Evolutionary conservation across 2,888 invertebrate genomes (phyloP), one percentile per base, ranked within the genome.

Genomic region (Helicoverpa assulta): DNA sequence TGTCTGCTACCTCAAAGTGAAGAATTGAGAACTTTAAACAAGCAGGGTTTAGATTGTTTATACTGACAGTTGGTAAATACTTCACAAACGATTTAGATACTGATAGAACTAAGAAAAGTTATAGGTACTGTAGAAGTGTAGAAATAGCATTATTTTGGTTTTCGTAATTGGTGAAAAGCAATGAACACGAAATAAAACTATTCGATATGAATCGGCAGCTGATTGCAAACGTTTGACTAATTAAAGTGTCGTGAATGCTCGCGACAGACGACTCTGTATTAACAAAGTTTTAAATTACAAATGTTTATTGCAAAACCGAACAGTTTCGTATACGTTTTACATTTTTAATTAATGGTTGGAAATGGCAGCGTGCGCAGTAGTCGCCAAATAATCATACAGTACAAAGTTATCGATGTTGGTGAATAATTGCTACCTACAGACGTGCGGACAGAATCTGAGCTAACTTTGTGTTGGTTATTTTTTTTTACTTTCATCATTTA

Each of bases 221-320:
- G 64, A 65, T 70, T 67, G 80, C 50, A 69, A 72, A 76, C 47
- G 67, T 76, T 73, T 78, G 61, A 76, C 64, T 73, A 72, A 72
- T 78, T 72, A 56, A 69, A 76, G 40, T 58, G 61, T 72, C 64
- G 55, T 60, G 59, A 59, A 10, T 61, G 52, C 29, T 33, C 60
- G 50, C 37, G 14, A 21, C 61, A 55, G 37, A 58, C 57, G 55
- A 56, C 66, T 40, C 53, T 67, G 62, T 62, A 77, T 65, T 73
- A 67, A 70, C 67, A 67, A 73, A 81, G 67, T 79, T 78, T 62
- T 60, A 51, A 58, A 76, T 60, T 51, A 73, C 69, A 70, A 76
- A 76, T 64, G 60, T 50, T 64, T 53, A 66, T 66, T 61, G 59
- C 51, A 57, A 50, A 55, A 73, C 67, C 61, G 55, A 66, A 14